phyloP scores from a whole-genome alignment of 1,140 invertebrate species.

The Hylyphantes graminicola region DNA sequence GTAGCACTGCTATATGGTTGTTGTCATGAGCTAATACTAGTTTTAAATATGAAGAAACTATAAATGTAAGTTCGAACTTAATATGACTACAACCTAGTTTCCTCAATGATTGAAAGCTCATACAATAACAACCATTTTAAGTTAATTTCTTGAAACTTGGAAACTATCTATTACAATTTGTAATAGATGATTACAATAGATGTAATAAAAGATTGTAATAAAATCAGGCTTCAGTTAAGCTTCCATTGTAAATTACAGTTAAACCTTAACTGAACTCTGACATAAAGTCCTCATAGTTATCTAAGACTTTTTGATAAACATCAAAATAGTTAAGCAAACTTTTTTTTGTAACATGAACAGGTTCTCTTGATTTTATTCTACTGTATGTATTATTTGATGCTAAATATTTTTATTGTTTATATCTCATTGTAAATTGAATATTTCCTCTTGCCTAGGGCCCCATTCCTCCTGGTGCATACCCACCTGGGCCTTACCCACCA shows the following conservation, averaged over 20 bases:
- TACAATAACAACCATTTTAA: neutral
- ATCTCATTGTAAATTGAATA: neutral
- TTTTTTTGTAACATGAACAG: neutral
- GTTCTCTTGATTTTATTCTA: neutral
- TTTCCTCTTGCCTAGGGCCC: slow-evolving; percentile 5
- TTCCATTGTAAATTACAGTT: neutral
- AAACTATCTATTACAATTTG: too few species aligned
- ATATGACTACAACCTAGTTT: too few species aligned
- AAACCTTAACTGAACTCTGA: neutral
- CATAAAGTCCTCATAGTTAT: neutral
- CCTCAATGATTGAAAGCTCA: too few species aligned
- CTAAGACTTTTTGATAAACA: neutral
- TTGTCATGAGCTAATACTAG: too few species aligned
- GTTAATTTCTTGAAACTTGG: neutral
- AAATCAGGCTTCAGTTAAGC: too few species aligned
- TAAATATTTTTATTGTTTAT: neutral
- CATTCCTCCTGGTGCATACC: slow-evolving; percentile 43
- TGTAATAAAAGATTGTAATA: too few species aligned
- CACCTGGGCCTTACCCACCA: slow-evolving; percentile 28
- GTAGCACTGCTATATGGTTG: too few species aligned
- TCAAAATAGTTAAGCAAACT: too few species aligned
- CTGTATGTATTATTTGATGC: neutral
- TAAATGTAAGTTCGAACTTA: too few species aligned
- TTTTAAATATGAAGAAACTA: too few species aligned
- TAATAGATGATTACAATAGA: too few species aligned